Percentiles rank a stretch among this genome's conserved stretches.
Conservation (phyloP, 1,140 invertebrate genomes). For the Penaeus japonicus region DNA sequence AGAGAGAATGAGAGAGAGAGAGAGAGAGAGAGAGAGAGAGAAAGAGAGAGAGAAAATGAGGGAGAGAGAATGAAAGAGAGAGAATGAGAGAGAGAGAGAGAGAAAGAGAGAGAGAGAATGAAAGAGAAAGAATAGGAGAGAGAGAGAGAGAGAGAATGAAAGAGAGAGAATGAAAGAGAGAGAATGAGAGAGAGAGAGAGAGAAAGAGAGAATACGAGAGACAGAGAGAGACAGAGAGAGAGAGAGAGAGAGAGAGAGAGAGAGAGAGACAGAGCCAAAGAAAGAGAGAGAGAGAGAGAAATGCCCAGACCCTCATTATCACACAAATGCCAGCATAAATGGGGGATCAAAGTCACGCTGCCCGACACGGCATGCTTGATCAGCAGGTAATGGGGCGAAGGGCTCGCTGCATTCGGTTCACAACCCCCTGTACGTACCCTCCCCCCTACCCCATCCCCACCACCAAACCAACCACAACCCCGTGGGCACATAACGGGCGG, state of each 20-base stretch:
- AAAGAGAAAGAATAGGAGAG: not conserved
- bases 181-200: not conserved
- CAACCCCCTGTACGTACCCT: no score
- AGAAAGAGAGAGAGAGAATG: not conserved
- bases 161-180: no score
- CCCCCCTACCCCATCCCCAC: no score
- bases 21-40: constrained; percentile 16
- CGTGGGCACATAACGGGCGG: no score
- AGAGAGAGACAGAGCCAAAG: not conserved
- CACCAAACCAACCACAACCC: no score
- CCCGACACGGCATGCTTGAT: no score
- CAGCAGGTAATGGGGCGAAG: no score
- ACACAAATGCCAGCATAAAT: no score
- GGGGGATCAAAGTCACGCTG: no score
- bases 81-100: not conserved
- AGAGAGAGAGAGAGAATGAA: not conserved
- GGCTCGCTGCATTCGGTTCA: no score
- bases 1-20: not conserved
- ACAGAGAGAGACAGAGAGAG: not conserved
- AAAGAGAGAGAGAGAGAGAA: not conserved
- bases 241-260: constrained; percentile 1
- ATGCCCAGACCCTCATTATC: not conserved
- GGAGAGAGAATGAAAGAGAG: not conserved
- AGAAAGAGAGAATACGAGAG: not conserved
- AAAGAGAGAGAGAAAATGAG: not conserved